Percentiles rank a stretch among this genome's conserved stretches.
phyloP scores from a whole-genome alignment of 2,888 invertebrate genomes.

The Argynnis bischoffii region DNA sequence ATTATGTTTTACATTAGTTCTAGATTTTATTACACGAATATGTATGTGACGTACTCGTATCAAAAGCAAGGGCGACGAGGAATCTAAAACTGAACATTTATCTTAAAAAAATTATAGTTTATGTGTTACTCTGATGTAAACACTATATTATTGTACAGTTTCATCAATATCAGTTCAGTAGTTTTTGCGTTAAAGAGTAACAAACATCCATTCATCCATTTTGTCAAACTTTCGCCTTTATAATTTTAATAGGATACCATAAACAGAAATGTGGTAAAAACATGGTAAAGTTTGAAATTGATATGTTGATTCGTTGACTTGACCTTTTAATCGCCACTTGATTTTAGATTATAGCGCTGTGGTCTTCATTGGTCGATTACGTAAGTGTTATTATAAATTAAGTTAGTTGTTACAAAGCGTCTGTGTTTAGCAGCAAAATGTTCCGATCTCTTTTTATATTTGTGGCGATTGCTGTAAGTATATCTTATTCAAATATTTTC shows the following conservation, averaged over 20 bases:
- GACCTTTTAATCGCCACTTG: constrained; percentile 9
- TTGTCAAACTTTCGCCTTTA: not conserved
- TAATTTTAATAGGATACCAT: no score
- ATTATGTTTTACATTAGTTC: no score
- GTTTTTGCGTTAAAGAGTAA: not conserved
- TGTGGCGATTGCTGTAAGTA: not conserved
- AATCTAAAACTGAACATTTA: no score
- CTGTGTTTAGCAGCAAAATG: constrained; percentile 3
- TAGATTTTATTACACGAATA: no score
- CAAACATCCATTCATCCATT: not conserved
- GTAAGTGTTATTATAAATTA: not conserved
- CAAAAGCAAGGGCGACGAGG: no score
- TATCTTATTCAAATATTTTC: no score
- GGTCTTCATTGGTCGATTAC: constrained; percentile 1
- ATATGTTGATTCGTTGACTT: not conserved
- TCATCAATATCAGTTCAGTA: not conserved
- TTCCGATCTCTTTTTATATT: constrained; percentile 5
- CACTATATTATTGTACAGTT: no score
- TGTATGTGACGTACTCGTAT: no score
- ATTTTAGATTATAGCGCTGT: constrained; percentile 1
- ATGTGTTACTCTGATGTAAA: no score
- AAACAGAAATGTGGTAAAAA: no score
- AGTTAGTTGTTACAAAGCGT: not conserved
- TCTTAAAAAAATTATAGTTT: no score
- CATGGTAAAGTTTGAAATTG: no score